Evolutionary conservation across 2,797 vertebrate species (phyloP).

Genomic region (Petrocephalus schoutedeni): DNA sequence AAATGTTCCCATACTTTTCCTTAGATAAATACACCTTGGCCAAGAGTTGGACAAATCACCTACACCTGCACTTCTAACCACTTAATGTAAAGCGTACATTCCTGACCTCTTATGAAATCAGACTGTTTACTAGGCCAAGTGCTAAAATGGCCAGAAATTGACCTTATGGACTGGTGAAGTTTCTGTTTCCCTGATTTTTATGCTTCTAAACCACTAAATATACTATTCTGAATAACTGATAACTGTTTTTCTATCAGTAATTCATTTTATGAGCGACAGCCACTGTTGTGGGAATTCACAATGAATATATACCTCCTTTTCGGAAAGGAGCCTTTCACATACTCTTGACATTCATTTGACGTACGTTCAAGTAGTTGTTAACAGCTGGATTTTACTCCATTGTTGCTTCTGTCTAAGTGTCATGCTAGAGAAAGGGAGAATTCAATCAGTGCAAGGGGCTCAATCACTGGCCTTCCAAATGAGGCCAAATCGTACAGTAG

Average conservation of each 20-base stretch:
- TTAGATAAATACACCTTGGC: conserved; percentile 10
- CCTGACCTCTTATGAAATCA: conserved; percentile 4
- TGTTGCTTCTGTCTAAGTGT: not conserved
- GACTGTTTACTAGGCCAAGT: not conserved
- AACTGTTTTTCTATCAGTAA: not conserved
- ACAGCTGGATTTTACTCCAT: not conserved
- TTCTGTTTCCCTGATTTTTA: not conserved
- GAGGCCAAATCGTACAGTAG: not conserved
- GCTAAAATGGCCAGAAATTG: not conserved
- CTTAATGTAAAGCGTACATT: not conserved
- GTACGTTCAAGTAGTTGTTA: not conserved
- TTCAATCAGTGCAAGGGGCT: not conserved
- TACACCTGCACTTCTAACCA: conserved; percentile 2
- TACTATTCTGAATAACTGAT: not conserved
- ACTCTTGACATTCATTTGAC: not conserved
- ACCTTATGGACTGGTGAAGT: not conserved
- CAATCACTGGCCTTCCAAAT: not conserved
- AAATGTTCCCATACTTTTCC: not conserved
- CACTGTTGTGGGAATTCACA: not conserved
- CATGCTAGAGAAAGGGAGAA: not conserved
- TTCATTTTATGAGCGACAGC: not conserved
- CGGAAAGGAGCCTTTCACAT: not conserved
- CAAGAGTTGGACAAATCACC: not conserved
- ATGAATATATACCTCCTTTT: not conserved
- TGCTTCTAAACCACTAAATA: not conserved